Evolutionary conservation across 2,797 vertebrate species (phyloP), one percentile per base, ranked within the genome.

Genomic region (Hydrophis major): DNA sequence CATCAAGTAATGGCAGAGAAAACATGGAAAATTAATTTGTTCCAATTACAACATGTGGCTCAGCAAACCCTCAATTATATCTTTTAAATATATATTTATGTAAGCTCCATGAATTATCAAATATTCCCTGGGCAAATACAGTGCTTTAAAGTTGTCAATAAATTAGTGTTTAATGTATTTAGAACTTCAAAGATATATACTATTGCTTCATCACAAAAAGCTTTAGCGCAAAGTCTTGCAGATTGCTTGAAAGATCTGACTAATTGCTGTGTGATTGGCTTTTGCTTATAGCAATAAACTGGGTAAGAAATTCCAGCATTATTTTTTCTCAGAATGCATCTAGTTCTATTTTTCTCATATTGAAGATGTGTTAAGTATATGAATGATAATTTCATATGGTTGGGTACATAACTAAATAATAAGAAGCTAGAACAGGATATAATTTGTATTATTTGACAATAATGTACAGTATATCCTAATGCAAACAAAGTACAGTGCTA

Each of bases 381-480:
- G 57, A 32, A 32, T 92, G 95, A 32, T 95, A 25, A 20, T 8
- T 42, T 94, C 32, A 94, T 69, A 53, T 93, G 92, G 94, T 92
- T 63, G 74, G 87, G 91, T 94, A 78, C 4, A 27, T 96, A 95
- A 92, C 94, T 10, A 93, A 95, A 91, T 96, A 90, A 91, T 92
- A 93, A 89, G 90, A 86, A 91, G 88, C 78, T 92, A 59, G 22
- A n/a, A 93, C 90, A 92, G 60, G 63, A 74, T 59, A 50, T 59
- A 42, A 57, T 78, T 88, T 28, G 14, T 63, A 28, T n/a, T 22
- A 14, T 87, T 61, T 63, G 90, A 16, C 28, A 32, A 20, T 63
- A 18, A 91, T 86, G 12, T 87, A n/a, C 7, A 37, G 12, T 87
- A 47, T 14, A 37, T 87, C 12, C 25, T 57, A 57, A 56, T 32